A percentile compares a stretch with the other conserved stretches of the same genome.
These are phyloP conservation scores for Agrotis segetum DNA, from an alignment of 2,888 invertebrate genomes.

Conservation along the genomic window DNA sequence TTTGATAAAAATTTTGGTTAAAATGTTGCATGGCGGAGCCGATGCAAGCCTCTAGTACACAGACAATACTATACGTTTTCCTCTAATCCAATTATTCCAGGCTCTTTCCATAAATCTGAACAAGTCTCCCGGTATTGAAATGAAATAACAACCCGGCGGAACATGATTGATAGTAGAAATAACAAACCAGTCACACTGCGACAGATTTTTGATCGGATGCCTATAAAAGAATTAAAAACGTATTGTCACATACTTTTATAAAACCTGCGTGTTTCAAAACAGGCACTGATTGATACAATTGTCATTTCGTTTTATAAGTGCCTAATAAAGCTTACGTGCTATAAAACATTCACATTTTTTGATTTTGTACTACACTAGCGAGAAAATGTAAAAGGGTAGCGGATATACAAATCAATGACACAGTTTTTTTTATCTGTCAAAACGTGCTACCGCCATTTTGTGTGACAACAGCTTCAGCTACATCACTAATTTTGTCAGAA, in stretches of 20 bases:
- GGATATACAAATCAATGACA: no score
- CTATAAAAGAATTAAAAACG: background rate
- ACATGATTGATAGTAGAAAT: slow-evolving; percentile 19
- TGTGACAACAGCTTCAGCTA: no score
- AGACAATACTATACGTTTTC: slow-evolving; percentile 23
- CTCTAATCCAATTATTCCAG: slow-evolving; percentile 20
- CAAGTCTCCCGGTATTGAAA: slow-evolving; percentile 21
- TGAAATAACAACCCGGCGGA: slow-evolving; percentile 21
- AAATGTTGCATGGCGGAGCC: no score
- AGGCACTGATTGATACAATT: background rate
- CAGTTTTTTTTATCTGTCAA: no score
- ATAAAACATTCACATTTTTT: no score
- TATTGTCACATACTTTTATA: background rate
- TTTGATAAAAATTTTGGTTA: no score
- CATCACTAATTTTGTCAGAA: no score
- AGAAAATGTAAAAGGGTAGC: no score
- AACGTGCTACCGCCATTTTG: no score
- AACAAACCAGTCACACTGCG: background rate
- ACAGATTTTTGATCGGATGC: background rate
- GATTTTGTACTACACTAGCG: no score
- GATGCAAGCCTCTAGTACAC: background rate
- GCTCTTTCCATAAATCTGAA: slow-evolving; percentile 22
- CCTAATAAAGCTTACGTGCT: no score
- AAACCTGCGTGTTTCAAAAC: background rate
- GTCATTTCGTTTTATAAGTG: no score